Conservation (phyloP, 1,140 invertebrate genomes). For the Listronotus bonariensis region DNA sequence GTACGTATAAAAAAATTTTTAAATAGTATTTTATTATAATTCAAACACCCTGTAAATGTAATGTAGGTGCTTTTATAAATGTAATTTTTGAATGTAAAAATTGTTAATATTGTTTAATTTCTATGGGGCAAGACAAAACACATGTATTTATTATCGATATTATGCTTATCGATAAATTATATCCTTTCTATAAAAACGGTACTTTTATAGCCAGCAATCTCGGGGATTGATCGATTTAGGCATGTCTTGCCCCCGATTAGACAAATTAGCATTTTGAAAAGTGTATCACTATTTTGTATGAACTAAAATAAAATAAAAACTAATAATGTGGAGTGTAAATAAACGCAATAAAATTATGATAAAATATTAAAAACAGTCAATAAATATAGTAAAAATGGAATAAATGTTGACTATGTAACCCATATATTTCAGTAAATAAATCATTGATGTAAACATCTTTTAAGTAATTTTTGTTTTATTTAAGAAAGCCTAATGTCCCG, state of each 20-base stretch:
- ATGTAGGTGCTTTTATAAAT: constrained; percentile 1
- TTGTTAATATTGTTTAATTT: neutral
- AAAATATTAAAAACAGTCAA: constrained; percentile 28
- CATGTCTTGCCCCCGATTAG: no score
- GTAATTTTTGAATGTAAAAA: neutral
- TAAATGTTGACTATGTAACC: constrained; percentile 35
- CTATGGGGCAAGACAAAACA: no score
- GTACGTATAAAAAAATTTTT: no score
- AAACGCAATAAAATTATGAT: constrained; percentile 26
- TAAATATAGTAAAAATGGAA: constrained; percentile 28
- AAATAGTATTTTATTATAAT: neutral
- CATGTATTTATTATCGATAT: no score
- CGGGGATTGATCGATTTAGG: no score
- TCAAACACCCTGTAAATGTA: constrained; percentile 11
- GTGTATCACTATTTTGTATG: constrained; percentile 3
- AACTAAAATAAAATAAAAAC: neutral
- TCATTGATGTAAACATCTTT: constrained; percentile 30
- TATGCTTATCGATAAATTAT: no score
- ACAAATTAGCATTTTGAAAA: neutral
- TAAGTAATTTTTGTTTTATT: constrained; percentile 1
- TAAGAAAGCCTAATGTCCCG: no score
- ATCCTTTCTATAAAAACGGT: no score
- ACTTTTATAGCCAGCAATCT: no score
- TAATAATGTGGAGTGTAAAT: constrained; percentile 16
- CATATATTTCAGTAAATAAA: constrained; percentile 35